Percentiles rank a stretch among this genome's conserved stretches.
phyloP scores from a whole-genome alignment of 2,113 vertebrate genomes.

The Zingel zingel region DNA sequence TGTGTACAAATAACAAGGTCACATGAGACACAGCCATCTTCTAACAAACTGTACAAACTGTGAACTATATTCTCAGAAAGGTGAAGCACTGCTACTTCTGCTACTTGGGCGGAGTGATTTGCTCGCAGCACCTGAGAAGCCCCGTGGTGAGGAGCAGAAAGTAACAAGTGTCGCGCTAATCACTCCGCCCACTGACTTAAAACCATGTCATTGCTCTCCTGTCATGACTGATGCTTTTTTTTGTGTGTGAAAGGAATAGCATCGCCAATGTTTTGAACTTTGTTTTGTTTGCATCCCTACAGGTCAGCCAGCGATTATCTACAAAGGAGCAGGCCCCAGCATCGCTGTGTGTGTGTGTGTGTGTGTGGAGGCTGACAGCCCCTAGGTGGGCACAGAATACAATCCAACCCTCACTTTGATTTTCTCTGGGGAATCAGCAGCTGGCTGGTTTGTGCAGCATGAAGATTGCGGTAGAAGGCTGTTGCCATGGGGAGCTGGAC shows the following conservation, averaged over 20 bases:
- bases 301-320: neutral
- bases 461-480: constrained; percentile 96
- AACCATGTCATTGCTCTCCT: neutral
- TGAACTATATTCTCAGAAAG: too few species aligned
- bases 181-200: too few species aligned
- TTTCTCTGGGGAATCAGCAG: neutral
- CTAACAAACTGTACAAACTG: too few species aligned
- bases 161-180: too few species aligned
- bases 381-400: neutral
- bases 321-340: neutral
- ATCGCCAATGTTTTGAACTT: neutral
- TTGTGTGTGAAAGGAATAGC: neutral
- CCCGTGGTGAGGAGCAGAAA: too few species aligned
- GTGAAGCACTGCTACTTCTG: too few species aligned
- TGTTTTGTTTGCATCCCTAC: neutral
- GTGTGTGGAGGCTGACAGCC: neutral
- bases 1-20: too few species aligned
- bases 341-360: neutral
- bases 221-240: neutral
- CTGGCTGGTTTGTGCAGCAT: constrained; percentile 72
- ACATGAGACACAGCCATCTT: too few species aligned
- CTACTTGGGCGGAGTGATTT: too few species aligned
- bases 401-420: neutral
- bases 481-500: constrained; percentile 96
- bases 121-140: too few species aligned